Evolutionary conservation across 2,113 vertebrate genomes (phyloP).

Genomic region (Salminus brasiliensis): DNA sequence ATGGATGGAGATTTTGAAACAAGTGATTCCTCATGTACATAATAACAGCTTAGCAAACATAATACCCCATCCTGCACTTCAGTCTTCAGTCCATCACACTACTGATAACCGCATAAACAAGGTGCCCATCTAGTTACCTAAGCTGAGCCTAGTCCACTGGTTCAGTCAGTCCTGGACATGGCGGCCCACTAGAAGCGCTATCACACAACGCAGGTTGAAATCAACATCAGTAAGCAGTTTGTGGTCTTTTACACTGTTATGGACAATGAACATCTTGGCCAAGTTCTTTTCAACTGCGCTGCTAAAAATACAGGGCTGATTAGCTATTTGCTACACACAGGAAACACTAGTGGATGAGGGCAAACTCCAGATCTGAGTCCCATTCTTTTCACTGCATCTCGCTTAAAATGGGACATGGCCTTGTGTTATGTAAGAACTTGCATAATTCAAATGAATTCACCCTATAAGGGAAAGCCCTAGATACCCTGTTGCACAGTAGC

Average conservation of each 20-base stretch:
- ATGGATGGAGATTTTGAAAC: not conserved
- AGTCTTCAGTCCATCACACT: not conserved
- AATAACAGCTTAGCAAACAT: not conserved
- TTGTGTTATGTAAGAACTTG: slow-evolving; percentile 40
- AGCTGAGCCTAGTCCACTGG: not conserved
- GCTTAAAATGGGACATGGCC: slow-evolving; percentile 31
- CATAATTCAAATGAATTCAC: slow-evolving; percentile 53
- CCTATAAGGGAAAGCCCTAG: slow-evolving; percentile 36
- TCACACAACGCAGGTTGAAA: slow-evolving; percentile 1
- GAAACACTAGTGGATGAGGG: not conserved
- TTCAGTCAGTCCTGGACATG: not conserved
- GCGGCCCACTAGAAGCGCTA: not conserved
- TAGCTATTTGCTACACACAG: slow-evolving; percentile 24
- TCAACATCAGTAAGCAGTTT: slow-evolving; percentile 7
- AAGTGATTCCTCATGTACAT: not conserved
- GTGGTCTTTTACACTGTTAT: not conserved
- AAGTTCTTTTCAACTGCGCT: not conserved
- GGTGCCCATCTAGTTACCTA: not conserved
- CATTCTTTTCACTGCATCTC: slow-evolving; percentile 10
- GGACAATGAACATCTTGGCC: not conserved
- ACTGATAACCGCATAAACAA: slow-evolving; percentile 1
- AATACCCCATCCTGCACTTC: not conserved
- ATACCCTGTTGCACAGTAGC: slow-evolving; percentile 22
- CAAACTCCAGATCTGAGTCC: slow-evolving; percentile 24
- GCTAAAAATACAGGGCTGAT: not conserved